phyloP scores from a whole-genome alignment of 2,797 vertebrate species.

The Smutsia temminckii region DNA sequence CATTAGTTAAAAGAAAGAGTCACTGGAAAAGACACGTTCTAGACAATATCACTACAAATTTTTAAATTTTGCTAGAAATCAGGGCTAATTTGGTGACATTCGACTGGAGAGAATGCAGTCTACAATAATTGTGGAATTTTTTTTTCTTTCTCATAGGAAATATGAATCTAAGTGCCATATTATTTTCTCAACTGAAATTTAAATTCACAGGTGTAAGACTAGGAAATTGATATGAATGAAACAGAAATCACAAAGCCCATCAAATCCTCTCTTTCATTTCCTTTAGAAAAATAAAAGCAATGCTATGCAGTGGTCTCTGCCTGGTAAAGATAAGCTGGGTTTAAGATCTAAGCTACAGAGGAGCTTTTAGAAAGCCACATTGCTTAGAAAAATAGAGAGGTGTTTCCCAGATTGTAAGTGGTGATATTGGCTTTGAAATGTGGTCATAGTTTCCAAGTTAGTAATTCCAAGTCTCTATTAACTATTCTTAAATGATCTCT shows the following conservation, averaged over 20 bases:
- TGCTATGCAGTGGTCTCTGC: not conserved
- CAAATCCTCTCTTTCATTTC: not conserved
- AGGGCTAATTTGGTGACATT: not conserved
- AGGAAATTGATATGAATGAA: conserved; percentile 3
- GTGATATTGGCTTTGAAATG: not conserved
- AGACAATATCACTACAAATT: not conserved
- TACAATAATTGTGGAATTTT: not conserved
- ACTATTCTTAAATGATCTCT: not conserved
- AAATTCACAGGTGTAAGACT: not conserved
- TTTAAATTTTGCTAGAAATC: not conserved
- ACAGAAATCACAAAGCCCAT: conserved; percentile 16
- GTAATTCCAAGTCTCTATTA: not conserved
- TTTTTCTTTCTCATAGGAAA: not conserved
- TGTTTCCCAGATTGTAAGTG: not conserved
- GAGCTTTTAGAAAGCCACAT: not conserved
- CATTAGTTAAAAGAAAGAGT: not conserved
- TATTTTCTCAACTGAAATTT: conserved; percentile 35
- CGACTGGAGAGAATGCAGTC: not conserved
- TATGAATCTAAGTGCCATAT: not conserved
- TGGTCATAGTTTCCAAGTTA: not conserved
- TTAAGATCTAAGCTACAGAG: not conserved
- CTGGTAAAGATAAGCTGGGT: not conserved
- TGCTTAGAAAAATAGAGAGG: not conserved
- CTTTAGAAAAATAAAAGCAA: conserved; percentile 2
- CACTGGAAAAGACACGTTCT: not conserved